Evolutionary conservation across 2,797 vertebrate genomes (phyloP), one percentile per base, ranked within the genome.

Genomic region (Mionectes olivaceus): DNA sequence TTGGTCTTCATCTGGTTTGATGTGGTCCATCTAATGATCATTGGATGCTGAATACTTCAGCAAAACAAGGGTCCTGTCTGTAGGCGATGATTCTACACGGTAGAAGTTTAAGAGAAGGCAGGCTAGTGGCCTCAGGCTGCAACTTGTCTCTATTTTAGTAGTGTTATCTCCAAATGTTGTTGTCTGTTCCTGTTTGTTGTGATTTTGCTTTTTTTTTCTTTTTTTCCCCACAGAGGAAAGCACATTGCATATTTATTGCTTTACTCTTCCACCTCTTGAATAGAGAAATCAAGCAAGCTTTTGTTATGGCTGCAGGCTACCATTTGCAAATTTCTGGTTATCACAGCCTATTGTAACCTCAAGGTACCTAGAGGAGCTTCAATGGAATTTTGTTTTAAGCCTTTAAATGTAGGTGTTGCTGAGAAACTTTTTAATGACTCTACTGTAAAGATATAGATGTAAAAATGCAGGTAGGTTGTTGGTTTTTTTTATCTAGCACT

Each of bases 301-400:
- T 94, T 97, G 94, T 97, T 96, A 94, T 96, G 94, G 93, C 96
- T 97, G 67, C 86, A 94, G 96, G 96, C 95, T 89, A 96, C 95
- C 90, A 90, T 92, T 95, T 95, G 77, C 90, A 94, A 85, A 89
- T 71, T 92, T 59, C 49, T 81, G 84, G 82, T 94, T 91, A 76
- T 93, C 79, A 84, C 55, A 91, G 84, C 2, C 41, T 59, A 15
- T 35, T 50, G 71, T 86, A 95, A 96, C 95, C 82, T 96, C 88
- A 19, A 70, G 93, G 49, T 91, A 87, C 83, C 70, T 35, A 24
- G 30, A 82, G 77, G 71, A 94, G 63, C 87, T 96, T 41, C 75
- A 53, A 2, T 49, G 56, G 90, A 92, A 87, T 87, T 82, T 64
- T 84, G 44, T 55, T 94, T 87, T 79, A 73, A 61, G 44, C 61